Conservation (phyloP, 2,888 invertebrate genomes). For the Cremastinae sp. region DNA sequence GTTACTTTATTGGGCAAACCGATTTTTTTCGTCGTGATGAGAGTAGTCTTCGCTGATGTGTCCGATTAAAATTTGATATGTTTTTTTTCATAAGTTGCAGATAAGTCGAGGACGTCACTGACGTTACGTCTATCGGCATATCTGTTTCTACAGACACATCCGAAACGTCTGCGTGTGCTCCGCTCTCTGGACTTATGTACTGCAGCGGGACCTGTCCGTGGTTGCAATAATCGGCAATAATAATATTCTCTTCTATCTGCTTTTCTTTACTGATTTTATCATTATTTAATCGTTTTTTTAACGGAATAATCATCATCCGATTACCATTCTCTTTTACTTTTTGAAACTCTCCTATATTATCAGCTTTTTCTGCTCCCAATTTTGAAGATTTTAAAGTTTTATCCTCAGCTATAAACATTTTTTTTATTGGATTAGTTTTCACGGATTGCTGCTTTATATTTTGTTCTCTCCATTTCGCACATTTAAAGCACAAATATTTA, state of each 20-base stretch:
- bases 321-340: no score
- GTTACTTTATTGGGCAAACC: no score
- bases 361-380: no score
- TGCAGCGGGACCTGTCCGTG: background rate
- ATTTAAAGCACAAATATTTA: slow-evolving; percentile 22
- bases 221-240: no score
- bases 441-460: background rate
- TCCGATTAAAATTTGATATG: background rate
- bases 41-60: no score
- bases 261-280: no score
- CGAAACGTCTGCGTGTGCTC: slow-evolving; percentile 55
- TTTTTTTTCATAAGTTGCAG: slow-evolving; percentile 41
- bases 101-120: slow-evolving; percentile 56
- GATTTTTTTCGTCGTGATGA: background rate
- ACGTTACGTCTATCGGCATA: background rate
- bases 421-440: background rate
- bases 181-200: slow-evolving; percentile 56
- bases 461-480: background rate
- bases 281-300: no score
- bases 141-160: slow-evolving; percentile 46
- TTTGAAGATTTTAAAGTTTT: no score
- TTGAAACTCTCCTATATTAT: no score
- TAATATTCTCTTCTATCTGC: no score
- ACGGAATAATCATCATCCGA: no score
- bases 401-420: no score